Conservation (phyloP, 2,797 vertebrate species). For the Falco concolor region DNA sequence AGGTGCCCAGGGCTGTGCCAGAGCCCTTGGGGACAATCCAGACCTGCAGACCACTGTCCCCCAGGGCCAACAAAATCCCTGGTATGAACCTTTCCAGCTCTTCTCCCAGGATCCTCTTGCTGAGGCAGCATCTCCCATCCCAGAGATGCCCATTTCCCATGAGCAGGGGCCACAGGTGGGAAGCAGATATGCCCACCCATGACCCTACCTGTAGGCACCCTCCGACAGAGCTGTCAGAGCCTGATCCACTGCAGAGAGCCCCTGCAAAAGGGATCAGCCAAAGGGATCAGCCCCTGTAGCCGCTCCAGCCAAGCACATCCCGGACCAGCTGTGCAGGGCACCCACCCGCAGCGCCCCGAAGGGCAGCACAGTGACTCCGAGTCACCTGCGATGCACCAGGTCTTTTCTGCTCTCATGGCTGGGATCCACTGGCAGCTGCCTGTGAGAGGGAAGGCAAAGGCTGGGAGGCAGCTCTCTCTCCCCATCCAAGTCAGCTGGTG, state of each 20-base stretch:
- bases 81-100: not conserved
- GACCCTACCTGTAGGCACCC: not conserved
- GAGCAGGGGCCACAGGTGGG: not conserved
- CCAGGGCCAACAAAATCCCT: not conserved
- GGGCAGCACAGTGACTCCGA: not conserved
- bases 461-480: not conserved
- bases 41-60: not conserved
- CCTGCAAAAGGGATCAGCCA: not conserved
- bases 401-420: not conserved
- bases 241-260: not conserved
- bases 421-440: not conserved
- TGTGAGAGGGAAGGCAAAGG: not conserved
- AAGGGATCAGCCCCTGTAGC: not conserved
- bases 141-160: not conserved
- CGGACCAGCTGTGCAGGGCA: not conserved
- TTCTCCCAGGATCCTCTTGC: not conserved
- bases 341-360: not conserved
- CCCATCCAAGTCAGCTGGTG: not conserved
- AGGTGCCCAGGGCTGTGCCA: not conserved
- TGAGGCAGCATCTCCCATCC: not conserved
- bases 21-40: not conserved
- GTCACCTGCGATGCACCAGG: fast-evolving
- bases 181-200: not conserved
- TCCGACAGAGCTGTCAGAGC: fast-evolving
- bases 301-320: not conserved